Conservation (phyloP, 2,113 vertebrate genomes). For the Ochotona curzoniae region DNA sequence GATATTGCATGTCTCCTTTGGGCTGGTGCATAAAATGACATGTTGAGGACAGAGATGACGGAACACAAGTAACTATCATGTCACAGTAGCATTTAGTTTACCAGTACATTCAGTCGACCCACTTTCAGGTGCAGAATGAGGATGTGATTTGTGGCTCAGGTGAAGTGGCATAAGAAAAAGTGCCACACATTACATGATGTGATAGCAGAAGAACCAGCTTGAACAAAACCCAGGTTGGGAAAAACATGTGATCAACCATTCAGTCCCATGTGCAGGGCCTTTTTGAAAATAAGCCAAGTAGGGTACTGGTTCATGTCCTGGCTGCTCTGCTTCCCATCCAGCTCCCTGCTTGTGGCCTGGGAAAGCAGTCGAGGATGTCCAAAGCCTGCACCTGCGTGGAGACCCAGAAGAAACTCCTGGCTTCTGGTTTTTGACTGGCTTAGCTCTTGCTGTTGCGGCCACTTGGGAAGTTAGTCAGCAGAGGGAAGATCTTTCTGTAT, state of each 20-base stretch:
- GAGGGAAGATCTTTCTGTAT: too few relatives aligned
- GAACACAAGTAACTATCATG: neutral
- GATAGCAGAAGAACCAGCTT: neutral
- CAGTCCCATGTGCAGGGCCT: neutral
- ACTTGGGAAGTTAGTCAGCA: too few relatives aligned
- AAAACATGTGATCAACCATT: neutral
- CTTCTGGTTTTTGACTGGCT: too few relatives aligned
- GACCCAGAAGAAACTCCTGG: too few relatives aligned
- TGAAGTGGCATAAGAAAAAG: constrained; percentile 51
- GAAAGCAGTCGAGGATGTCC: too few relatives aligned
- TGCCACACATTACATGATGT: neutral
- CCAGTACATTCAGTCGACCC: constrained; percentile 36
- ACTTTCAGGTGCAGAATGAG: constrained; percentile 70
- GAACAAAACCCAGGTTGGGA: neutral
- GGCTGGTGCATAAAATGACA: neutral
- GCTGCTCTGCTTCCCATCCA: too few relatives aligned
- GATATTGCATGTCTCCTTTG: neutral
- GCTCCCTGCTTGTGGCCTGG: too few relatives aligned
- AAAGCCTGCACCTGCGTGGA: too few relatives aligned
- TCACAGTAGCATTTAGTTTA: constrained; percentile 42
- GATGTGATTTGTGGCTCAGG: constrained; percentile 76
- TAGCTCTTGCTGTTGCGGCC: too few relatives aligned
- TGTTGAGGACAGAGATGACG: neutral
- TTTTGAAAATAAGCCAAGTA: constrained; percentile 45
- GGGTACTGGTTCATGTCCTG: too few relatives aligned